Base-by-base conservation (phyloP, 2,888 invertebrate genomes). In the Drosophila conformis region DNA sequence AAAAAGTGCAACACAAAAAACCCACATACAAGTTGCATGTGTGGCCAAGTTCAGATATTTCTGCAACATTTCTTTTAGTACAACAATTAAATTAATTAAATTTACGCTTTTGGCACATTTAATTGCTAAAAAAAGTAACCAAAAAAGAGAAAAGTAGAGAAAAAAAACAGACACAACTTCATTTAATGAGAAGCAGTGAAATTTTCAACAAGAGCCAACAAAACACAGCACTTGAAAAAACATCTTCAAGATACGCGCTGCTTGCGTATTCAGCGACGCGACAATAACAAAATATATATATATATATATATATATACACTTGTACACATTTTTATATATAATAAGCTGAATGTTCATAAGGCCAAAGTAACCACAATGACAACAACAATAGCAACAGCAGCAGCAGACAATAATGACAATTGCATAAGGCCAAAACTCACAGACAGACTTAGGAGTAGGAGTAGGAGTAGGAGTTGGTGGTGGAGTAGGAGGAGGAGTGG, bases 61-160 rank as follows among this genome's bases (percentile, higher is more conserved):
- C 59, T 59, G 63, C 33, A 35, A 25, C 71, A 69, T 76, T 85
- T 74, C 66, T 78, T 85, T 70, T 35, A 51, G 48, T 71, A 42
- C 38, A 69, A 69, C 83, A 88, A 88, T 88, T 88, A 84, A 86
- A 76, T 74, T 88, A 83, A 87, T 87, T 89, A 83, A 81, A 70
- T 89, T 78, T 76, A 87, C 89, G 87, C 85, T 89, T 89, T 76
- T 89, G 87, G 73, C 79, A 79, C 76, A 79, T 76, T 79, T 79
- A 81, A 81, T 79, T 72, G 69, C 40, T 31, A 48, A 27, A 42
- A 46, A 33, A 33, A 29, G 10, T 46, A 62, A 56, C n/a, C 27
- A 51, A 25, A 46, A 46, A 46, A 46, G 27, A 15, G 27, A 25
- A 42, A 42, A 11, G 21, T 5, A 42, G 11, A 6, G 11, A 11